Base-by-base conservation (phyloP, 2,113 vertebrate genomes). In the Eulemur rufifrons region DNA sequence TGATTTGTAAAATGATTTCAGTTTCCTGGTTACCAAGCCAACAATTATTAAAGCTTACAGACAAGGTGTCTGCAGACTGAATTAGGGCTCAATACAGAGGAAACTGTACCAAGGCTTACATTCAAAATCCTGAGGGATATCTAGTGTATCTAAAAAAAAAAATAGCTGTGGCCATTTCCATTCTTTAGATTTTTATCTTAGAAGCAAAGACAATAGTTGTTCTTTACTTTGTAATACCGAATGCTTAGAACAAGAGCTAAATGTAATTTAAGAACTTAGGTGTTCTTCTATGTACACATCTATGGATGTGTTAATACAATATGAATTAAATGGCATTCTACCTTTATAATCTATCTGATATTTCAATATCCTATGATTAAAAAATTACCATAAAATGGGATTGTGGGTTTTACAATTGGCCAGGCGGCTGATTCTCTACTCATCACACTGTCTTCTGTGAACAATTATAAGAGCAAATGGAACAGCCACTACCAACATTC, bases 1-100 rank as follows among this genome's bases (percentile, higher is more conserved):
- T 8, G 5, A 27, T 80, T 95, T 97, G 25, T 52, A 94, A 95
- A 94, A 95, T 83, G 92, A 90, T 84, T 68, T 32, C 17, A 42
- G 32, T 95, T 86, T 91, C n/a, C 68, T 94, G 64, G 78, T 95
- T 89, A 90, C 54, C 73, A 94, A 91, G 54, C 47, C 45, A 61
- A 86, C 20, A 47, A 4, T 93, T 93, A 84, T 89, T 91, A 50
- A 92, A 88, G 61, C 86, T 86, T 96, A 14, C 50, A 68, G 80
- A 84, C 17, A 71, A 93, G 42, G 32, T 78, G 27, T 84, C 59
- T 92, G 39, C 14, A 94, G 47, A 56, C 37, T 92, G 4, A 74
- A 82, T 82, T 89, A 78, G n/a, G 9, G 20, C 21, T 87, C 23
- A 76, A 3, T 71, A 39, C 6, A 91, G 9, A 91, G 9, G 32